A percentile compares a stretch with the other conserved stretches of the same genome.
These are phyloP conservation scores for Apodemus sylvaticus DNA, from an alignment of 2,113 vertebrate genomes.

Conservation along the genomic window DNA sequence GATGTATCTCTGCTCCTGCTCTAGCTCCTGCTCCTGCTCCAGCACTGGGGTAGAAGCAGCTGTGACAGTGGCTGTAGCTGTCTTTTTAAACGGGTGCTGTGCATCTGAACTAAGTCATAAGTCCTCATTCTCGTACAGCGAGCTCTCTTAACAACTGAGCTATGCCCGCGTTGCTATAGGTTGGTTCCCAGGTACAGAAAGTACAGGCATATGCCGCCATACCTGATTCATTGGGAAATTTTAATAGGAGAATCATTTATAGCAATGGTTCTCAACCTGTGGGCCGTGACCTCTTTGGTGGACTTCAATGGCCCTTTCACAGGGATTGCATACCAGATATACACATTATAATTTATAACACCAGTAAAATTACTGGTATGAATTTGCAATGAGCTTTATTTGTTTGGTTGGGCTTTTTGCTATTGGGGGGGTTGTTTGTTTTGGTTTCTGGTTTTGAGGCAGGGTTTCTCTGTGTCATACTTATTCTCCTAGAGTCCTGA, in stretches of 20 bases:
- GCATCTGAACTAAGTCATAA: neutral
- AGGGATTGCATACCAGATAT: no score
- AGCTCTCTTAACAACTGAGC: neutral
- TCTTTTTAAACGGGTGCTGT: neutral
- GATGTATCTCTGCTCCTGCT: no score
- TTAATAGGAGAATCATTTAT: neutral
- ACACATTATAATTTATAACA: neutral
- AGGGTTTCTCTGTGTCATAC: no score
- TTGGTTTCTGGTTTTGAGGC: no score
- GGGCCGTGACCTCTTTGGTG: no score
- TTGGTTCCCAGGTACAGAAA: neutral
- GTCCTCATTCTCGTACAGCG: neutral
- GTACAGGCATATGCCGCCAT: neutral
- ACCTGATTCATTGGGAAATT: neutral
- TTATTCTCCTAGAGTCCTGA: no score
- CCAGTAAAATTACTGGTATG: neutral
- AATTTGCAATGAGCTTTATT: neutral
- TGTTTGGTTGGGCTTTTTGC: no score
- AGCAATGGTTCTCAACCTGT: neutral
- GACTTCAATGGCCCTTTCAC: no score
- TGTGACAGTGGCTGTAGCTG: neutral
- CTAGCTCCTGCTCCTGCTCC: no score
- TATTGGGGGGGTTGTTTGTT: no score
- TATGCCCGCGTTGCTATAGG: neutral
- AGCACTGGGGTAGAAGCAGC: neutral